Evolutionary conservation across 2,113 vertebrate species (phyloP).

Genomic region (Platichthys flesus): DNA sequence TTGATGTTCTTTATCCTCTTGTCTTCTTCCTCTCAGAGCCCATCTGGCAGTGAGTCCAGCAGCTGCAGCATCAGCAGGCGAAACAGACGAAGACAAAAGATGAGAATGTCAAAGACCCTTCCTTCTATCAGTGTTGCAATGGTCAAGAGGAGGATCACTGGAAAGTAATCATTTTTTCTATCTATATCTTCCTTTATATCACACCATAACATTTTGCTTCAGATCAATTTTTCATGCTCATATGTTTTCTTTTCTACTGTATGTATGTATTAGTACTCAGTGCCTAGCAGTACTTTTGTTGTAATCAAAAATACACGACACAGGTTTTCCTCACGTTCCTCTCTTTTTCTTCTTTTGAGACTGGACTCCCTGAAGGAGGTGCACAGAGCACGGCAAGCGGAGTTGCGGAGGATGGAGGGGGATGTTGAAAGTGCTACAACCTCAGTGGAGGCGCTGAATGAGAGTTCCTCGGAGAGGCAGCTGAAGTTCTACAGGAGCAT

Average conservation of each 20-base stretch:
- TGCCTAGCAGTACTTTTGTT: not conserved
- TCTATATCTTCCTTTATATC: not conserved
- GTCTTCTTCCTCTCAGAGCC: constrained; percentile 62
- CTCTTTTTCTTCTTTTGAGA: constrained; percentile 58
- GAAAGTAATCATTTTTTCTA: constrained; percentile 78
- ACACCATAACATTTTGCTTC: not conserved
- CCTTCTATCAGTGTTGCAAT: constrained; percentile 83
- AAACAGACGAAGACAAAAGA: constrained; percentile 56
- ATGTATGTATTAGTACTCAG: not conserved
- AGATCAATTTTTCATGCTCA: too few relatives aligned
- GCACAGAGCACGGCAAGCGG: constrained; percentile 87
- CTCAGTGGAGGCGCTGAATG: constrained; percentile 84
- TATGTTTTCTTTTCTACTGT: not conserved
- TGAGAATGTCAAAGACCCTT: constrained; percentile 79
- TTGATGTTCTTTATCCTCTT: constrained; percentile 1
- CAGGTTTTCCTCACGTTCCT: constrained; percentile 18
- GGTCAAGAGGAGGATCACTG: constrained; percentile 87
- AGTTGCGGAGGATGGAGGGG: constrained; percentile 85
- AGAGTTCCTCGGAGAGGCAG: constrained; percentile 78
- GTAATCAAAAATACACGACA: not conserved
- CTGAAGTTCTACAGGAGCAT: constrained; percentile 90
- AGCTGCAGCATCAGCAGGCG: constrained; percentile 64
- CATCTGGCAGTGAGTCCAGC: constrained; percentile 74
- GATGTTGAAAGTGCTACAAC: constrained; percentile 84
- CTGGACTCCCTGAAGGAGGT: constrained; percentile 87